Evolutionary conservation across 2,888 invertebrate genomes (phyloP).

Genomic region (Apodemia mormo): DNA sequence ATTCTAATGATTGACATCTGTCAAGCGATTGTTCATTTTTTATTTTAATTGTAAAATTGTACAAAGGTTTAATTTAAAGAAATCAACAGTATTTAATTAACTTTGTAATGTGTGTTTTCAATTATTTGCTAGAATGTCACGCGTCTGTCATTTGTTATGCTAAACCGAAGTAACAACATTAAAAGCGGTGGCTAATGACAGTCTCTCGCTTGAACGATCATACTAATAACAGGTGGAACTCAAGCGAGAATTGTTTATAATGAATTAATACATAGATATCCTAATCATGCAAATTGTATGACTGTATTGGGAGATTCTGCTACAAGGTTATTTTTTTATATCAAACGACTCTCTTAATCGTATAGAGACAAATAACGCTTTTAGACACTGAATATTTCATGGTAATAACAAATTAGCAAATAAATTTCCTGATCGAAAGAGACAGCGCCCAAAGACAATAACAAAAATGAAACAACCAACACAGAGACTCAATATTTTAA

Average conservation of each 20-base stretch:
- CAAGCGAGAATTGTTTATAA: conserved; percentile 60
- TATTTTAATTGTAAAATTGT: no score
- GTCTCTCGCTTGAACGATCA: conserved; percentile 47
- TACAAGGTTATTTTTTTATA: background rate
- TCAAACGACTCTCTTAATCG: no score
- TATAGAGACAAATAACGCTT: no score
- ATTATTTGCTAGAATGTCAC: conserved; percentile 20
- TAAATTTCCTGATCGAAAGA: no score
- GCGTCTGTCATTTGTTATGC: conserved; percentile 72
- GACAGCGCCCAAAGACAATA: no score
- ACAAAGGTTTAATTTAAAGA: background rate
- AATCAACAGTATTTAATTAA: background rate
- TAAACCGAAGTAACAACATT: conserved; percentile 58
- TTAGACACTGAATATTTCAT: no score
- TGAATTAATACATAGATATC: conserved; percentile 54
- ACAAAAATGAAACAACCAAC: no score
- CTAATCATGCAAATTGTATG: conserved; percentile 20
- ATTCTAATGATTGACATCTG: background rate
- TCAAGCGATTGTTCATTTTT: no score
- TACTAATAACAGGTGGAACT: conserved; percentile 64
- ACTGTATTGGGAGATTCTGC: conserved; percentile 4
- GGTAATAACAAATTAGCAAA: no score
- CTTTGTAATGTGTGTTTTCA: background rate
- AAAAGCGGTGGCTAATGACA: conserved; percentile 64
- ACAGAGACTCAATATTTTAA: no score